Evolutionary conservation across 2,113 vertebrate genomes (phyloP).

Genomic region (Pygoscelis antarcticus): DNA sequence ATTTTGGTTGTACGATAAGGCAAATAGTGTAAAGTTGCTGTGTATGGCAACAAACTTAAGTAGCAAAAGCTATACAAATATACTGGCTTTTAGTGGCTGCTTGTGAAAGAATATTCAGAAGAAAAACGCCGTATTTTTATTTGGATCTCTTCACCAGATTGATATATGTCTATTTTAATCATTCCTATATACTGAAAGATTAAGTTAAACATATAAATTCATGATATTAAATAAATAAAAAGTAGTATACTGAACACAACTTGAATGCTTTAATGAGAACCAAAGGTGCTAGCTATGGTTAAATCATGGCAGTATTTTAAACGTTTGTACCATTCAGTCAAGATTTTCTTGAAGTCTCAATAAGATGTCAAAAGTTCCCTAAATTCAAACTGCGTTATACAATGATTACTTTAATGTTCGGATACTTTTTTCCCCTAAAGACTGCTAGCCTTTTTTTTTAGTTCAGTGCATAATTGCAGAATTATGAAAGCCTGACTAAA

Average conservation of each 20-base stretch:
- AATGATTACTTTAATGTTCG: background rate
- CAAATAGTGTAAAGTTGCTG: background rate
- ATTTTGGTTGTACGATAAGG: background rate
- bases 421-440: background rate
- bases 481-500: background rate
- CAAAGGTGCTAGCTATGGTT: background rate
- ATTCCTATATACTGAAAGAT: background rate
- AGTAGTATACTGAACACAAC: background rate
- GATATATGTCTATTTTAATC: background rate
- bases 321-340: background rate
- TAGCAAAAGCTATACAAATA: background rate
- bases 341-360: background rate
- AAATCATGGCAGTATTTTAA: background rate
- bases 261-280: background rate
- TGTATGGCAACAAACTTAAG: background rate
- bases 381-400: background rate
- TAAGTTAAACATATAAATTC: background rate
- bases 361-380: background rate
- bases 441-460: background rate
- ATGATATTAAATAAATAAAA: background rate
- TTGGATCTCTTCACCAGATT: background rate
- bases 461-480: background rate
- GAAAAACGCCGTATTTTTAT: background rate
- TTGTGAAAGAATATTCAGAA: background rate
- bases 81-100: background rate